phyloP scores from a whole-genome alignment of 2,113 vertebrate species.

The Pavo muticus region DNA sequence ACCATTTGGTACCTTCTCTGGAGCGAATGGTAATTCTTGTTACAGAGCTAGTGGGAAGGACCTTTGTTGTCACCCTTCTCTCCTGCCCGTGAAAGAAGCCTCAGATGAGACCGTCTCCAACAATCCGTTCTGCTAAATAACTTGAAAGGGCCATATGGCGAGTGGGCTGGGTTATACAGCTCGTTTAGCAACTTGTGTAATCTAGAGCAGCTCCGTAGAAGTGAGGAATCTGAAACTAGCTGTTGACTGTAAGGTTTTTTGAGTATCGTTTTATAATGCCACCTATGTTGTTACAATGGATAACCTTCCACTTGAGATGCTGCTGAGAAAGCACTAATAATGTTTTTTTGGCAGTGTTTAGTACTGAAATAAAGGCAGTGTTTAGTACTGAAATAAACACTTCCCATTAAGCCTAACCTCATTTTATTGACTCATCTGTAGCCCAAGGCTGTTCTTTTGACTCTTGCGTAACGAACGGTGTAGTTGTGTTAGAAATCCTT shows the following conservation, averaged over 20 bases:
- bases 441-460: constrained; percentile 15
- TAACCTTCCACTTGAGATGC: constrained; percentile 1
- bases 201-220: not conserved
- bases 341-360: not conserved
- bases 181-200: constrained; percentile 29
- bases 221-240: not conserved
- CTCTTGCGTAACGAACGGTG: not conserved
- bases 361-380: not conserved
- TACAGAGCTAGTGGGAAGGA: not conserved
- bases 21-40: not conserved
- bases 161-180: constrained; percentile 40
- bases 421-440: constrained; percentile 31
- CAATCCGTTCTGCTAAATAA: not conserved
- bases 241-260: not conserved
- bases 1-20: not conserved
- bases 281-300: not conserved
- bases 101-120: not conserved
- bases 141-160: constrained; percentile 45
- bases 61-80: not conserved
- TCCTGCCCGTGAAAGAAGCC: fast-evolving
- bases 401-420: constrained; percentile 7
- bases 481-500: not conserved
- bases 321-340: not conserved
- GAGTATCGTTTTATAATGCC: not conserved
- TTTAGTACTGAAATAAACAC: not conserved